Evolutionary conservation across 2,888 invertebrate species (phyloP).

Genomic region (Microplitis manilae): DNA sequence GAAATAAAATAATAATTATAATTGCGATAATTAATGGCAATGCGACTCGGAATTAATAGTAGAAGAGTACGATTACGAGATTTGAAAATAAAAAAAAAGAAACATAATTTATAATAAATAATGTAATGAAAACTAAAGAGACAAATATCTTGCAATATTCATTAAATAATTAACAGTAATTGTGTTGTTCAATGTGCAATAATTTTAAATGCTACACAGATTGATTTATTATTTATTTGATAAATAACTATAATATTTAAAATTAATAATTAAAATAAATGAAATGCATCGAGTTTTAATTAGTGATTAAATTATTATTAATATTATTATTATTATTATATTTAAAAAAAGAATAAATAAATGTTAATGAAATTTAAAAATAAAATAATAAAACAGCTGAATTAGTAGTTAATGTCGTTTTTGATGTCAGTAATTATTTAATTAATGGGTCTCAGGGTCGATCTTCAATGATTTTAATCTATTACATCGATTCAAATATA

Average conservation of each 20-base stretch:
- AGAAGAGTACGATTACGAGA: neutral
- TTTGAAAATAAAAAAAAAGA: neutral
- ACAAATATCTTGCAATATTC: constrained; percentile 54
- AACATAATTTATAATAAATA: constrained; percentile 22
- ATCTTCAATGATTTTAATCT: constrained; percentile 37
- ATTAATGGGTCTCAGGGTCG: constrained; percentile 40
- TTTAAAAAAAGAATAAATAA: constrained; percentile 13
- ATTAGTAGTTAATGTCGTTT: neutral
- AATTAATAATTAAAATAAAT: constrained; percentile 1
- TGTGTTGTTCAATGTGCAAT: constrained; percentile 66
- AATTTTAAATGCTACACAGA: constrained; percentile 57
- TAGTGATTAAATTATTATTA: constrained; percentile 22
- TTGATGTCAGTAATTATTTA: constrained; percentile 13
- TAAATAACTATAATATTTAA: constrained; percentile 7
- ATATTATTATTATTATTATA: neutral
- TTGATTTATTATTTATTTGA: constrained; percentile 52
- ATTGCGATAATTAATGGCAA: neutral
- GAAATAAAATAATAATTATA: constrained; percentile 4
- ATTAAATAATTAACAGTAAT: constrained; percentile 58
- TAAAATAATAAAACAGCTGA: neutral
- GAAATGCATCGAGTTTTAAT: constrained; percentile 29
- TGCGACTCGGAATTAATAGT: constrained; percentile 11
- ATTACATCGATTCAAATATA: constrained; percentile 21
- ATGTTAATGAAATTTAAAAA: constrained; percentile 23
- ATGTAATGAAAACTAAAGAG: constrained; percentile 16